Evolutionary conservation across 2,113 vertebrate species (phyloP).

Genomic region (Arizona elegans): DNA sequence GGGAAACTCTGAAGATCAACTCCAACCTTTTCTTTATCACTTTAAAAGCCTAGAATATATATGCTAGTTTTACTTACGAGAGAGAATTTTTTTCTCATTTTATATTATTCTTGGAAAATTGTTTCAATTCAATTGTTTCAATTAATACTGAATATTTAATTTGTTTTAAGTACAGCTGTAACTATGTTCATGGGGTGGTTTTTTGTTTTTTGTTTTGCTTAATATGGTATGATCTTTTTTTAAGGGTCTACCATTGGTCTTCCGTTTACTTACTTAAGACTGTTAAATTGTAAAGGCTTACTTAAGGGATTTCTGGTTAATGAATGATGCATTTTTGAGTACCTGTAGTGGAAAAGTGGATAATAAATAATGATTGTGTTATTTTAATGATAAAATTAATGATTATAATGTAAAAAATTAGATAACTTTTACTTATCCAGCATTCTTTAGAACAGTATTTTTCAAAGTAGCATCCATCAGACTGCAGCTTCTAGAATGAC

Average conservation of each 20-base stretch:
- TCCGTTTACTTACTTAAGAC: background rate
- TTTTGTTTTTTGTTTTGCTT: background rate
- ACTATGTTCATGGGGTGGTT: background rate
- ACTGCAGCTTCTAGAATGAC: background rate
- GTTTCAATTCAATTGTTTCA: background rate
- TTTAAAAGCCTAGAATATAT: background rate
- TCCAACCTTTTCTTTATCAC: background rate
- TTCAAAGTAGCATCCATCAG: background rate
- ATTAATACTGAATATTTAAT: background rate
- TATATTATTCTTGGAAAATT: background rate
- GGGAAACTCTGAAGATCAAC: background rate
- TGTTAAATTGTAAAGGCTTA: too few relatives aligned
- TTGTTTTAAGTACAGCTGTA: background rate
- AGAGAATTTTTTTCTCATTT: background rate
- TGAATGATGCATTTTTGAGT: background rate
- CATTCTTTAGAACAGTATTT: background rate
- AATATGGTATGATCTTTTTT: background rate
- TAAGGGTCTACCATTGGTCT: background rate
- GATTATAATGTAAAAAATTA: background rate
- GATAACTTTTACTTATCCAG: background rate
- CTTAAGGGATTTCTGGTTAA: background rate
- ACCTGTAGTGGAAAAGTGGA: background rate
- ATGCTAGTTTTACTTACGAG: background rate
- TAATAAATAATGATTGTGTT: background rate
- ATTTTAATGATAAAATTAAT: background rate